Base-by-base conservation (phyloP, 1,140 invertebrate genomes). In the Lepidurus couesii region DNA sequence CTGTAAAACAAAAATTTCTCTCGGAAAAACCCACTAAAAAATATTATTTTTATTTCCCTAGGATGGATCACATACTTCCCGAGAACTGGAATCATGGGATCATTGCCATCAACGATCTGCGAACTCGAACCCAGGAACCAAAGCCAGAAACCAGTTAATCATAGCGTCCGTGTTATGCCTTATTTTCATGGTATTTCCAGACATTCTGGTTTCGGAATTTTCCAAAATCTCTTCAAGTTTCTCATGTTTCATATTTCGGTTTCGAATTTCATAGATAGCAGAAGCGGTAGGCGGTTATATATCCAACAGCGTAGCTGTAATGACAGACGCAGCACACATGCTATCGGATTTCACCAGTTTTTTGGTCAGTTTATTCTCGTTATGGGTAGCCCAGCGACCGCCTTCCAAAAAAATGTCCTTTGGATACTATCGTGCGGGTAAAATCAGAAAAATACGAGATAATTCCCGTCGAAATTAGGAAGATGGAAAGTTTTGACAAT, bases 301-400 rank as follows among this genome's bases (percentile, higher is more conserved):
- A 74, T 65, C 79, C 43, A 80, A 80, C 76, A 80, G 92, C 85
- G 86, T 95, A 78, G 92, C 93, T 10, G 90, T 94, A 81, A 92
- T 94, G 89, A 90, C 91, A 26, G 93, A 95, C 86, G 92, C 93
- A 42, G 93, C 93, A 44, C 93, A 95, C 87, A 88, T 95, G 84
- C 86, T 94, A 79, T 92, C 91, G 80, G 93, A 95, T 87, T 91
- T 93, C 82, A 90, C 91, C 79, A 92, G 92, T 80, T 95, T 95
- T 85, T 86, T 92, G 73, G 90, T 95, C 75, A 92, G 92, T 45
- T 85, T 95, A 77, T 87, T 93, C 80, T 92, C 93, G 6, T 89
- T 95, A 80, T 90, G 90, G 84, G 85, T 94, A 79, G 89, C 90
- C 13, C 85, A 87, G 24, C 86, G 90, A 80, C 86, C 88, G 5